A percentile compares a stretch with the other conserved stretches of the same genome.
phyloP scores from a whole-genome alignment of 1,140 invertebrate species.

The Ostrea denselamellosa region DNA sequence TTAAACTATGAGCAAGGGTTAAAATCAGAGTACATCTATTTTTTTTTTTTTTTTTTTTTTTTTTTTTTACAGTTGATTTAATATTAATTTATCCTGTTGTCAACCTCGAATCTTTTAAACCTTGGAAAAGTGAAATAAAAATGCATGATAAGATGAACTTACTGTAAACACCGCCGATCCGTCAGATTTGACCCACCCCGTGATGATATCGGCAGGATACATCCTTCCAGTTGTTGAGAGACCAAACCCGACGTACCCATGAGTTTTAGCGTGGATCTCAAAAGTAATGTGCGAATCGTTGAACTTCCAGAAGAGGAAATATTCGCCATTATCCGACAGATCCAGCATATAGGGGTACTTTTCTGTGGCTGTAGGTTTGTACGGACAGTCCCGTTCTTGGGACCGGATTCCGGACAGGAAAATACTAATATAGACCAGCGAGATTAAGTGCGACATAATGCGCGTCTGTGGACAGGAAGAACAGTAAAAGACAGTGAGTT shows the following conservation, averaged over 20 bases:
- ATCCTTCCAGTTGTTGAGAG: slow-evolving; percentile 88
- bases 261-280: slow-evolving; percentile 87
- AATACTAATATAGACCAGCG: background rate
- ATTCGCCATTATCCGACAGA: slow-evolving; percentile 37
- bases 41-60: too few species aligned
- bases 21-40: too few species aligned
- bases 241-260: slow-evolving; percentile 89
- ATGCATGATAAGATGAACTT: background rate
- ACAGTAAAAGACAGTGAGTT: background rate
- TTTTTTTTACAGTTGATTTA: too few species aligned
- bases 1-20: too few species aligned
- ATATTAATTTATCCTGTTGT: too few species aligned
- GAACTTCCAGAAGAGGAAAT: slow-evolving; percentile 78
- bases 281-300: slow-evolving; percentile 83
- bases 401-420: background rate
- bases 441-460: background rate
- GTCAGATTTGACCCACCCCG: slow-evolving; percentile 84
- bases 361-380: slow-evolving; percentile 46
- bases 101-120: too few species aligned
- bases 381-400: background rate
- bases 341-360: background rate
- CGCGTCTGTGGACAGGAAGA: background rate
- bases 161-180: slow-evolving; percentile 3
- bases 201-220: slow-evolving; percentile 88
- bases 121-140: background rate